phyloP scores from a whole-genome alignment of 2,888 invertebrate genomes.

The Sinopyrophorus schimmeli region DNA sequence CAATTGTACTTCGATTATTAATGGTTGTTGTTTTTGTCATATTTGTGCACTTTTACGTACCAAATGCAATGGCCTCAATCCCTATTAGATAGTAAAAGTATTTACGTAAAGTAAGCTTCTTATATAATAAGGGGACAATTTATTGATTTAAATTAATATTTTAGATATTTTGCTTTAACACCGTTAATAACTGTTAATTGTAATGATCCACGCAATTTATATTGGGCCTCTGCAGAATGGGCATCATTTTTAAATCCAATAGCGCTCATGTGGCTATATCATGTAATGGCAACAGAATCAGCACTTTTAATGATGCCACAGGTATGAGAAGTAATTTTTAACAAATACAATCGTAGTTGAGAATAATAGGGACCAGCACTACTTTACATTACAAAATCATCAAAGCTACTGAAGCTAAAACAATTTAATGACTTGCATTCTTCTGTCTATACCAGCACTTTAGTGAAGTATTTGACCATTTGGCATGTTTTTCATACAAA shows the following conservation, averaged over 20 bases:
- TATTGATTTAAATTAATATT: conserved; percentile 18
- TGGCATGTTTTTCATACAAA: too few relatives aligned
- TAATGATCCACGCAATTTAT: conserved; percentile 65
- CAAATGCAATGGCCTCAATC: conserved; percentile 84
- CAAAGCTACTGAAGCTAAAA: too few relatives aligned
- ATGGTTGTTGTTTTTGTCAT: conserved; percentile 77
- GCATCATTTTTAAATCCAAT: conserved; percentile 80
- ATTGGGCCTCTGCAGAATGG: conserved; percentile 70
- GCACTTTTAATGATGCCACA: conserved; percentile 73
- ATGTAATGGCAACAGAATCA: conserved; percentile 76
- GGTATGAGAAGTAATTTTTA: conserved; percentile 59
- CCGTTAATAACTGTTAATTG: conserved; percentile 61
- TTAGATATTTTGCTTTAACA: conserved; percentile 78
- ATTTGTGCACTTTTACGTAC: conserved; percentile 72
- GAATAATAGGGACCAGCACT: too few relatives aligned
- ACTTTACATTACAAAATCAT: too few relatives aligned
- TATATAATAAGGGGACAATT: too few relatives aligned
- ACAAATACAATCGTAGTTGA: too few relatives aligned
- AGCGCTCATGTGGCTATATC: conserved; percentile 79
- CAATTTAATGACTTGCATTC: too few relatives aligned
- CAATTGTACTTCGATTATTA: conserved; percentile 69
- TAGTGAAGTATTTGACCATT: too few relatives aligned
- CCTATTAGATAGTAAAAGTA: conserved; percentile 66
- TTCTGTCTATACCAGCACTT: too few relatives aligned
- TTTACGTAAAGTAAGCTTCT: conserved; percentile 77